phyloP scores from a whole-genome alignment of 2,113 vertebrate species.

The Hippocampus guttulatus region DNA sequence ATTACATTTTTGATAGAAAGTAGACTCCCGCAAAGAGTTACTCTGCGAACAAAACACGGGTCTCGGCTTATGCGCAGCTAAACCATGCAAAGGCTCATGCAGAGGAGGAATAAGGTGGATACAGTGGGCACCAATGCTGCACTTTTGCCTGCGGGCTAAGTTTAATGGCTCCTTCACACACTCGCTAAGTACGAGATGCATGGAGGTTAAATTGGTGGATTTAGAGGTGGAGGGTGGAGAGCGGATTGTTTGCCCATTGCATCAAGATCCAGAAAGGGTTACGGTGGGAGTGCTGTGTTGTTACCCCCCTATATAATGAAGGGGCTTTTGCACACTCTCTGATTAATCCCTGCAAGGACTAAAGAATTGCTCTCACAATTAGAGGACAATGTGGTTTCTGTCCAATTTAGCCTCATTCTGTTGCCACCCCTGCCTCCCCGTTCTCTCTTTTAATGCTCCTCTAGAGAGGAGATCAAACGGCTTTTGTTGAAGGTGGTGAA shows the following conservation, averaged over 20 bases:
- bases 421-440: neutral
- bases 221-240: conserved; percentile 13
- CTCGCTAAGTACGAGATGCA: neutral
- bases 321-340: conserved; percentile 36
- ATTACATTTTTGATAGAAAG: too few relatives aligned
- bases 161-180: conserved; percentile 11
- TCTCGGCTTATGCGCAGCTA: too few relatives aligned
- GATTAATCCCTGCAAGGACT: conserved; percentile 52
- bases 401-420: conserved; percentile 48
- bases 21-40: too few relatives aligned
- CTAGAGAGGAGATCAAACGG: too few relatives aligned
- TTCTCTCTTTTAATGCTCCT: neutral
- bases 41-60: too few relatives aligned
- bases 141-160: conserved; percentile 1
- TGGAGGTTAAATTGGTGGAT: neutral
- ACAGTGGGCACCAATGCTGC: neutral
- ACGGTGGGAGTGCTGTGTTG: conserved; percentile 36
- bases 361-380: conserved; percentile 58
- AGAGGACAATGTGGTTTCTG: conserved; percentile 53
- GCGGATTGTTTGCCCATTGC: conserved; percentile 25
- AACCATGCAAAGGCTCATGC: too few relatives aligned
- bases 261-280: conserved; percentile 12
- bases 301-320: conserved; percentile 52
- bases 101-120: neutral
- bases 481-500: too few relatives aligned